Evolutionary conservation across 2,888 invertebrate genomes (phyloP).

Genomic region (Drosophila pullipes): DNA sequence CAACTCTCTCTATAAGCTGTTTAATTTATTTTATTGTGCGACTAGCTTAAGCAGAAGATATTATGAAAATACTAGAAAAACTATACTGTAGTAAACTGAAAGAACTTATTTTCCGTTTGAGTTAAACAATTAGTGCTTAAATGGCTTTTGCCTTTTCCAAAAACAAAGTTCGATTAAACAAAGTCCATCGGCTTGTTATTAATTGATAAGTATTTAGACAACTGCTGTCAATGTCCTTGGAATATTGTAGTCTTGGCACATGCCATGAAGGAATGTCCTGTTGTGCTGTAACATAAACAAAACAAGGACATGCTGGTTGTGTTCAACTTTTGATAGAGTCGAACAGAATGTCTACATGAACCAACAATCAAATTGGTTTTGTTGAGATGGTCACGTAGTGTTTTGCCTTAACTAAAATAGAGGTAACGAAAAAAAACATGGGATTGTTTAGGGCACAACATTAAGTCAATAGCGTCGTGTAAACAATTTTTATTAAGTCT

Average conservation of each 20-base stretch:
- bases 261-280: background rate
- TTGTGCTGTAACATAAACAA: background rate
- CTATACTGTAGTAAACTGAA: background rate
- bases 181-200: constrained; percentile 30
- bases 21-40: background rate
- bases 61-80: background rate
- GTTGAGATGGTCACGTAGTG: constrained; percentile 3
- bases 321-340: background rate
- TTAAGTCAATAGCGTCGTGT: no score
- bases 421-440: background rate
- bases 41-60: background rate
- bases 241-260: background rate
- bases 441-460: background rate
- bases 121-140: background rate
- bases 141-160: background rate
- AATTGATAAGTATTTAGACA: constrained; percentile 1
- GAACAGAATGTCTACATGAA: background rate
- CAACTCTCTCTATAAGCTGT: background rate
- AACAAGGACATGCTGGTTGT: background rate
- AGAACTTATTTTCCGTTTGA: background rate
- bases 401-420: background rate
- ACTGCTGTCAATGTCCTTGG: constrained; percentile 2
- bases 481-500: no score
- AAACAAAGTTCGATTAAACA: background rate
- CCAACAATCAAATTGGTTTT: constrained; percentile 1